These are phyloP conservation scores for Nyleta sp. DNA, from an alignment of 2,888 invertebrate genomes.

Conservation along the genomic window DNA sequence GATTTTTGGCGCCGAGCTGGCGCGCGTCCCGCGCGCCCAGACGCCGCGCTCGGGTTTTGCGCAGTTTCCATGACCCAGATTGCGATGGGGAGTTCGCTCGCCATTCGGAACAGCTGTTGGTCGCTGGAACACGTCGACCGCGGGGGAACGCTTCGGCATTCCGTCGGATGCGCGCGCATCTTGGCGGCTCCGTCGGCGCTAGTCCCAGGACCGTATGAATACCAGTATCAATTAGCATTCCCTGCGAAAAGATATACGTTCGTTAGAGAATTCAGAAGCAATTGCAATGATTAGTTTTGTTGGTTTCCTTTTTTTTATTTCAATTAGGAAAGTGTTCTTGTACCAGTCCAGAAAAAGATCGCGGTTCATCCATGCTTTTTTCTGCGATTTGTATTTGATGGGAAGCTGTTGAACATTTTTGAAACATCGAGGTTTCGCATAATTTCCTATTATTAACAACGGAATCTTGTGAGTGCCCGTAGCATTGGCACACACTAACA, in stretches of 20 bases:
- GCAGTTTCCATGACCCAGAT: slow-evolving; percentile 82
- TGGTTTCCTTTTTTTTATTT: neutral
- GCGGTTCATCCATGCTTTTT: too few relatives aligned
- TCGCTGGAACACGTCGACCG: slow-evolving; percentile 79
- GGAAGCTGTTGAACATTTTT: slow-evolving; percentile 59
- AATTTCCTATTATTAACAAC: slow-evolving; percentile 71
- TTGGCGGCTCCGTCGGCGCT: slow-evolving; percentile 80
- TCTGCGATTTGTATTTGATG: slow-evolving; percentile 3
- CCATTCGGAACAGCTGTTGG: slow-evolving; percentile 81
- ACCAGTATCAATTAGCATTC: slow-evolving; percentile 57
- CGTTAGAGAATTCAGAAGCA: neutral
- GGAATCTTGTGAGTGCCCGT: slow-evolving; percentile 69
- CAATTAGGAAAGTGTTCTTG: neutral
- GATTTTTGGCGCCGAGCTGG: slow-evolving; percentile 51
- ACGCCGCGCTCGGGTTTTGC: slow-evolving; percentile 74
- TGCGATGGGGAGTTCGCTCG: slow-evolving; percentile 81
- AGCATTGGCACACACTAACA: slow-evolving; percentile 68
- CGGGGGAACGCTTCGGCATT: slow-evolving; percentile 78
- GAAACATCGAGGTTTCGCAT: slow-evolving; percentile 68
- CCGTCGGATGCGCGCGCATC: slow-evolving; percentile 79
- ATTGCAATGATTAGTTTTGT: too few relatives aligned
- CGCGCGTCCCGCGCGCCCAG: slow-evolving; percentile 26
- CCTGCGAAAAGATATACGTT: slow-evolving; percentile 4
- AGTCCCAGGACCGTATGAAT: slow-evolving; percentile 76
- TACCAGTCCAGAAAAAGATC: too few relatives aligned